Evolutionary conservation across 2,888 invertebrate species (phyloP).

Genomic region (Polydrusus cervinus): DNA sequence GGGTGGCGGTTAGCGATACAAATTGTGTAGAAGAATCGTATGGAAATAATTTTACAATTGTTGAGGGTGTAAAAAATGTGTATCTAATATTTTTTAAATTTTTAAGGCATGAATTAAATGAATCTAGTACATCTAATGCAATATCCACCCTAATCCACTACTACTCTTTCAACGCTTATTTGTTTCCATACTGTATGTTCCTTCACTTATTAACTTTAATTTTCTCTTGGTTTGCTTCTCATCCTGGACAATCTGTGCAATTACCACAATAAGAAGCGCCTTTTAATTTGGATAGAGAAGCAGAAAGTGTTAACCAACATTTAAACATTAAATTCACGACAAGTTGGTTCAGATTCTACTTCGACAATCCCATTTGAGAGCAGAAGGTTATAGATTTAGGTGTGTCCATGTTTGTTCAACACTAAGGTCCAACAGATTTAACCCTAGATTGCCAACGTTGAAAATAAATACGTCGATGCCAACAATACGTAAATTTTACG

Average conservation of each 20-base stretch:
- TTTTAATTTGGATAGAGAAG: constrained; percentile 57
- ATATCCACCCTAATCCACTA: too few species aligned
- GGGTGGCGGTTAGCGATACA: too few species aligned
- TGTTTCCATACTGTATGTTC: not conserved
- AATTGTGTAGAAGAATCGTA: too few species aligned
- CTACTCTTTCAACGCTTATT: too few species aligned
- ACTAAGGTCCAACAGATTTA: constrained; percentile 71
- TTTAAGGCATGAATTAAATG: too few species aligned
- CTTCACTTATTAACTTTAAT: constrained; percentile 23
- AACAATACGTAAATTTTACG: too few species aligned
- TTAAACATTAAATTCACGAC: constrained; percentile 66
- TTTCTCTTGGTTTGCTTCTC: constrained; percentile 42
- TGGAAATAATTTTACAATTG: too few species aligned
- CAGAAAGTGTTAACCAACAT: constrained; percentile 62
- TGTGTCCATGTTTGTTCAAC: constrained; percentile 72
- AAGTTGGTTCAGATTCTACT: constrained; percentile 70
- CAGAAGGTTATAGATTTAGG: constrained; percentile 71
- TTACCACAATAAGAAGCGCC: constrained; percentile 57
- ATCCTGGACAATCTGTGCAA: constrained; percentile 44
- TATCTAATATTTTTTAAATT: too few species aligned
- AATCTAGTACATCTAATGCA: too few species aligned
- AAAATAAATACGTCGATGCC: too few species aligned
- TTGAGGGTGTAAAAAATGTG: too few species aligned
- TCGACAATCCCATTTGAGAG: constrained; percentile 70
- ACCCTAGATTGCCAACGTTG: too few species aligned